phyloP scores from a whole-genome alignment of 2,888 invertebrate genomes.

The Parnassius mnemosyne region DNA sequence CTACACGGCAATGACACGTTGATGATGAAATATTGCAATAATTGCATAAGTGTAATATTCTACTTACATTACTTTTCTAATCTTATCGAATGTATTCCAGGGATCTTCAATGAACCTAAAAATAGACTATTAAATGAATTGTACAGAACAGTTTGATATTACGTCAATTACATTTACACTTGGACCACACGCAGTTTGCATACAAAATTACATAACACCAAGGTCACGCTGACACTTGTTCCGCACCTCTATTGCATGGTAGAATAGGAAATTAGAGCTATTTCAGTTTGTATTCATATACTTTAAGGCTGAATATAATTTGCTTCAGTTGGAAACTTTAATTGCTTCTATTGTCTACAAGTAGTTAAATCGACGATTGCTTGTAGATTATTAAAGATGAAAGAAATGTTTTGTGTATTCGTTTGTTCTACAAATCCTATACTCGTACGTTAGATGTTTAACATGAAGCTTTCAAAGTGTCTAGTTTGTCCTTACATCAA shows the following conservation, averaged over 20 bases:
- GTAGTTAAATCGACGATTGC: constrained; percentile 9
- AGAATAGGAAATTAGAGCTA: constrained; percentile 59
- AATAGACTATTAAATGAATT: too few relatives aligned
- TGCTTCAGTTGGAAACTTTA: constrained; percentile 5
- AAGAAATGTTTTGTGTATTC: constrained; percentile 9
- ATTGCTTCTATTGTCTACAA: constrained; percentile 20
- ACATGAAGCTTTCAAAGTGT: too few relatives aligned
- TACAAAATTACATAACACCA: constrained; percentile 59
- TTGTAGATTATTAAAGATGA: not conserved
- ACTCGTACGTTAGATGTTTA: too few relatives aligned
- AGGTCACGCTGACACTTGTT: constrained; percentile 59
- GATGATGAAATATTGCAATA: too few relatives aligned
- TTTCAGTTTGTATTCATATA: constrained; percentile 42
- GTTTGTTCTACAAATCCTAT: not conserved
- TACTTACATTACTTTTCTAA: too few relatives aligned
- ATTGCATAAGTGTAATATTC: too few relatives aligned
- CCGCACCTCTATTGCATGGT: constrained; percentile 60
- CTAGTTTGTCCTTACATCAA: too few relatives aligned
- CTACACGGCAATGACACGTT: too few relatives aligned
- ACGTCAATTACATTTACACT: constrained; percentile 40
- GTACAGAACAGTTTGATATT: not conserved
- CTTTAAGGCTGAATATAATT: constrained; percentile 31
- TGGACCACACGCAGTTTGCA: constrained; percentile 56
- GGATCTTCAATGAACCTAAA: too few relatives aligned
- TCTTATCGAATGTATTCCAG: too few relatives aligned